Percentiles rank a stretch among this genome's conserved stretches.
Conservation (phyloP, 2,113 vertebrate genomes). For the Anhinga anhinga region DNA sequence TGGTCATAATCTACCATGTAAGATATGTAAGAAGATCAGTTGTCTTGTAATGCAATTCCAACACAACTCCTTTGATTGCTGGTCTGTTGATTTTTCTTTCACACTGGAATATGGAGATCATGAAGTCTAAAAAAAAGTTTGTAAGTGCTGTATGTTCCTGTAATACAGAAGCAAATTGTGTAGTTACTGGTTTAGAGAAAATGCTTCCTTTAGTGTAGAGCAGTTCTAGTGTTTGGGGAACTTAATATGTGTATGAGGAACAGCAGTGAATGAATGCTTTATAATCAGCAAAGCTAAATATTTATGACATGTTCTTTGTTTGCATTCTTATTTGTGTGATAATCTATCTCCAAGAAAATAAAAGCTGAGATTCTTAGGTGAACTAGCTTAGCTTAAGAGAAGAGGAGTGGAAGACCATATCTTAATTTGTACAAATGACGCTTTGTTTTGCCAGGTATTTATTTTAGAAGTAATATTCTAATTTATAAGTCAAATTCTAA, state of each 20-base stretch:
- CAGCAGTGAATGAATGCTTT: background rate
- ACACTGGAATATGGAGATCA: background rate
- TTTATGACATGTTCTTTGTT: background rate
- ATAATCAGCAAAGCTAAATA: background rate
- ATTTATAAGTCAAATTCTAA: background rate
- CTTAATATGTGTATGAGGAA: background rate
- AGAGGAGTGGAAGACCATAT: background rate
- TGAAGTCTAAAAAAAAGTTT: background rate
- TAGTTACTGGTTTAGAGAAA: background rate
- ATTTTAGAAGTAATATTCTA: background rate
- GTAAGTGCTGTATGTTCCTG: background rate
- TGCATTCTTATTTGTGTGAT: background rate
- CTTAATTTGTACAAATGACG: background rate
- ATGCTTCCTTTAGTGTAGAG: background rate
- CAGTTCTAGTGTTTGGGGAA: background rate
- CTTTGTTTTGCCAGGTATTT: slow-evolving; percentile 5
- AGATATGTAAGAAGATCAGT: background rate
- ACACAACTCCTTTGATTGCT: background rate
- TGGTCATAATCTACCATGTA: background rate
- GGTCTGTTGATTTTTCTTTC: background rate
- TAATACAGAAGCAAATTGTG: background rate
- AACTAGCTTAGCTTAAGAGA: background rate
- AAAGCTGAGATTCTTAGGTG: background rate
- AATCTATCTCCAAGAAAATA: background rate
- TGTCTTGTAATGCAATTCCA: background rate